A percentile compares a stretch with the other conserved stretches of the same genome.
phyloP scores from a whole-genome alignment of 2,888 invertebrate species.

The Podotricha telesiphe region DNA sequence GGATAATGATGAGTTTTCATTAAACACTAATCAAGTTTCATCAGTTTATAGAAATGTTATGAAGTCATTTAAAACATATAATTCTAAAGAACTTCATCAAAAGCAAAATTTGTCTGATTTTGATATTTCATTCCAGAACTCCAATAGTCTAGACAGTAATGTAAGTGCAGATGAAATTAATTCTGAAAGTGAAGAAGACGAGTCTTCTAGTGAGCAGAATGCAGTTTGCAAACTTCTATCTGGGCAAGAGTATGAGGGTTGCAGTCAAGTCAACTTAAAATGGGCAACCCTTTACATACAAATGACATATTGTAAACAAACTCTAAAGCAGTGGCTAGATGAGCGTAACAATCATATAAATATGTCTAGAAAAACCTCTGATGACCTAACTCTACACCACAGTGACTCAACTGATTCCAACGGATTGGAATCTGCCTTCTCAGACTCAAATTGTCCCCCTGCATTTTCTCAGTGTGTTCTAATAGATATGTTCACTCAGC shows the following conservation, averaged over 20 bases:
- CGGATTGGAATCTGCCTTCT: conserved; percentile 53
- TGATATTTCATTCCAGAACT: conserved; percentile 70
- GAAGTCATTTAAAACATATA: conserved; percentile 77
- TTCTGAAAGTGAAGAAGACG: conserved; percentile 63
- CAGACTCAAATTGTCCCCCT: conserved; percentile 61
- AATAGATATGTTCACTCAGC: conserved; percentile 87
- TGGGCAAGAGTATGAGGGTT: conserved; percentile 66
- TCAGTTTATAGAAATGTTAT: conserved; percentile 71
- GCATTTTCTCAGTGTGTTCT: conserved; percentile 72
- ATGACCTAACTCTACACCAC: conserved; percentile 64
- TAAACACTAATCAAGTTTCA: conserved; percentile 59
- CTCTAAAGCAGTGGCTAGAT: conserved; percentile 89
- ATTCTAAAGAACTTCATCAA: conserved; percentile 70
- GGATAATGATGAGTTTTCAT: conserved; percentile 66
- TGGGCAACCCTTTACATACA: conserved; percentile 91
- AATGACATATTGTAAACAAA: conserved; percentile 91
- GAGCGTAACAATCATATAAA: conserved; percentile 80
- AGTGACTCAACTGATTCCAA: conserved; percentile 67
- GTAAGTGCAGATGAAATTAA: conserved; percentile 60
- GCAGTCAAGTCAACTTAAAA: conserved; percentile 78
- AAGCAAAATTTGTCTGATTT: conserved; percentile 71
- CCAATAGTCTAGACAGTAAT: conserved; percentile 61
- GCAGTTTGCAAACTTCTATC: conserved; percentile 66
- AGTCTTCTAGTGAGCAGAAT: conserved; percentile 55
- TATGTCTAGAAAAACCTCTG: conserved; percentile 63